Percentiles rank a stretch among this genome's conserved stretches.
These are phyloP conservation scores for Eriocheir sinensis DNA, from an alignment of 1,140 invertebrate genomes.

Conservation along the genomic window DNA sequence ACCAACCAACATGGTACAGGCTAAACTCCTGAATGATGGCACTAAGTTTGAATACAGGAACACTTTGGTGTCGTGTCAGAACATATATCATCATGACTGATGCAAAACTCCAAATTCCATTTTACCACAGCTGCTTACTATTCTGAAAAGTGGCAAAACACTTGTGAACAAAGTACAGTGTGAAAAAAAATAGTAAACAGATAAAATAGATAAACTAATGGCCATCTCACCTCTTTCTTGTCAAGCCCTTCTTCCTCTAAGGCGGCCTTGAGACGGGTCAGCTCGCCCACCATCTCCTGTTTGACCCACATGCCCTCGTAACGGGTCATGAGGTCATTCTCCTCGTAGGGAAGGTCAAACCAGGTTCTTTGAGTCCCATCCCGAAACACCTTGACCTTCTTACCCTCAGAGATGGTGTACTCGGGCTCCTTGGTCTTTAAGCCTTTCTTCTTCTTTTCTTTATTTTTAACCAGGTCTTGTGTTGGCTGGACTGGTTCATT, in stretches of 20 bases:
- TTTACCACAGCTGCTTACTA: too few species aligned
- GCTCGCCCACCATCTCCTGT: constrained; percentile 47
- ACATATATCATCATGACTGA: too few species aligned
- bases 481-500: neutral
- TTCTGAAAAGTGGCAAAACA: too few species aligned
- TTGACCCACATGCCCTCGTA: constrained; percentile 69
- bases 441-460: constrained; percentile 35
- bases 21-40: too few species aligned
- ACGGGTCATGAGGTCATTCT: constrained; percentile 60
- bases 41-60: too few species aligned
- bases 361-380: constrained; percentile 65
- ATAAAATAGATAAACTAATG: neutral
- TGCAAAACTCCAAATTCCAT: too few species aligned
- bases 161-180: too few species aligned
- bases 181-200: neutral
- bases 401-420: constrained; percentile 13
- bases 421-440: neutral
- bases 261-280: constrained; percentile 29
- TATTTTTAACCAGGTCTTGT: neutral
- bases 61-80: too few species aligned
- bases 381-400: constrained; percentile 31
- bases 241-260: constrained; percentile 29
- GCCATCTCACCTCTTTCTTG: constrained; percentile 25
- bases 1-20: too few species aligned
- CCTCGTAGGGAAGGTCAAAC: constrained; percentile 72